Evolutionary conservation across 2,888 invertebrate species (phyloP), one percentile per base, ranked within the genome.

Genomic region (Nebria salina): DNA sequence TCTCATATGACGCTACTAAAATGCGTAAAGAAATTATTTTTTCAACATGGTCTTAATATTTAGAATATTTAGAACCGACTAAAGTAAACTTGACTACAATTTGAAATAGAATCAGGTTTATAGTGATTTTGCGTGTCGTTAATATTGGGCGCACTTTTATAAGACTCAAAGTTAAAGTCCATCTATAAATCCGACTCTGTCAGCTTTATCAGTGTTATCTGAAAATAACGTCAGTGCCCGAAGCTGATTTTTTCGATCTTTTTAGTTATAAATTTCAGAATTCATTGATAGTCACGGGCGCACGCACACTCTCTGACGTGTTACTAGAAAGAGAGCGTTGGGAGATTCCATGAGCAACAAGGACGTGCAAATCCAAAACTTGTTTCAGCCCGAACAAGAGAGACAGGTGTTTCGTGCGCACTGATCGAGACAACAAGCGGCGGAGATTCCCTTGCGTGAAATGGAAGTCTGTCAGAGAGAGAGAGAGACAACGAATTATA

Each of bases 341-440:
- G 88, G 88, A 87, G 88, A 88, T 88, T 88, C 88, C 87, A 84
- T 85, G 85, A 86, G 86, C 85, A 85, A 87, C 85, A 86, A 83
- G 84, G 85, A 83, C 43, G 68, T 41, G 25, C 20, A 34, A 68
- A 76, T 76, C 72, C 65, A 25, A 81, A 81, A 81, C 81, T 81
- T 81, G 81, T 81, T 81, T 81, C 72, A 65, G 76, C 65, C 72
- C 65, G 72, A 43, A 76, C 73, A 81, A 81, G 81, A 76, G 81
- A 81, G 81, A 81, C 81, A 81, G 81, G 81, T 81, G 81, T 75
- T 70, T 64, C 42, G 76, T 15, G 54, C 65, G 75, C n/a, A 26
- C n/a, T 70, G 26, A 26, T 11, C 34, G 70, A 11, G 70, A 26
- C 20, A 54, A 54, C 54, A 54, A 54, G 54, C 54, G 42, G 72